A percentile compares a stretch with the other conserved stretches of the same genome.
phyloP scores from a whole-genome alignment of 2,797 vertebrate genomes.

The Schizothorax lantsangensis region DNA sequence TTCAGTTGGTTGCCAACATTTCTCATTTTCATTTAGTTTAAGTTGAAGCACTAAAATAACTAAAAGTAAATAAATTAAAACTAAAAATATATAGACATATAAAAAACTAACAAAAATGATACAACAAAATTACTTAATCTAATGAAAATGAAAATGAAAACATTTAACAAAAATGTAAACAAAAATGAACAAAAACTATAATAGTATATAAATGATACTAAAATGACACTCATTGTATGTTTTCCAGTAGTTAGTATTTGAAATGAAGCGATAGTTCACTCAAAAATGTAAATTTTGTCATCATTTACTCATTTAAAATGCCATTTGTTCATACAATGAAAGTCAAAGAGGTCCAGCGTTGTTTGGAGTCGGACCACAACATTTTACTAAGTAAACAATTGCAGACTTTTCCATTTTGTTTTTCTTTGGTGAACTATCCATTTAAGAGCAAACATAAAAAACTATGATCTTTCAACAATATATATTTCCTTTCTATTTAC shows the following conservation, averaged over 20 bases:
- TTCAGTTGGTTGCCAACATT: neutral
- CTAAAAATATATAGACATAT: too few species aligned
- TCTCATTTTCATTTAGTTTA: neutral
- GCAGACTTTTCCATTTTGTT: neutral
- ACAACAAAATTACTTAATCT: too few species aligned
- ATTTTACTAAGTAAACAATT: neutral
- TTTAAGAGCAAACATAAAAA: neutral
- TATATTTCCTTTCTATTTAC: neutral
- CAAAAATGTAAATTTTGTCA: neutral
- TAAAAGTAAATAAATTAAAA: neutral
- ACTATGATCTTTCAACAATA: neutral
- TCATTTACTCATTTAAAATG: neutral
- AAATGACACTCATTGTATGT: neutral
- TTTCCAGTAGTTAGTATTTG: neutral
- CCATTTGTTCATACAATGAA: neutral
- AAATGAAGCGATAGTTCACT: neutral
- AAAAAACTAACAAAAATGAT: neutral
- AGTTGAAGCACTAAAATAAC: neutral
- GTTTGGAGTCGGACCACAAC: neutral
- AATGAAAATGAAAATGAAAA: neutral
- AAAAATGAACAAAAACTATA: neutral
- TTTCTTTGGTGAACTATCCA: neutral
- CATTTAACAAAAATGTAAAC: too few species aligned
- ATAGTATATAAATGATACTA: neutral
- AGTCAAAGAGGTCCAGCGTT: neutral